Evolutionary conservation across 2,888 invertebrate species (phyloP), one percentile per base, ranked within the genome.

Genomic region (Philereme transversata): DNA sequence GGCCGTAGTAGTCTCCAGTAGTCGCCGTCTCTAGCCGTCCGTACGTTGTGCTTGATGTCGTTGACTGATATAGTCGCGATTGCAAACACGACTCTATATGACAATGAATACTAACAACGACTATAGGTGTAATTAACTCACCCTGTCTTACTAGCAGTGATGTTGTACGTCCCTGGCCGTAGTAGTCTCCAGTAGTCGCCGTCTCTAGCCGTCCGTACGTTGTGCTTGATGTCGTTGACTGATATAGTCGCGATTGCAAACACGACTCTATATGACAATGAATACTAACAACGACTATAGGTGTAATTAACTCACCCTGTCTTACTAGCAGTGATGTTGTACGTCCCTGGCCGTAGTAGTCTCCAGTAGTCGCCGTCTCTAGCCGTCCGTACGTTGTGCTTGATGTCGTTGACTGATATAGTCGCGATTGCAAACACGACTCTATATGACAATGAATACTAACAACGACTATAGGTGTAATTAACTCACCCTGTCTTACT

Each of bases 1-100:
- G 99, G 98, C 9, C 95, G 81, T 5, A 99, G 88, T 35, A 99
- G 87, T 36, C 98, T 94, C 97, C 98, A 99, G 87, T 96, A 99
- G 88, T 99, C 99, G 0, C 99, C 99, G 64, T 93, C 93, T 5
- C 81, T 81, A 0, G 96, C 95, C 0, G 96, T 93, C 43, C 89
- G 94, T 0, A 97, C 94, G 3, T 90, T 86, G 81, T 98, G n/a
- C n/a, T n/a, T n/a, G n/a, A n/a, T 95, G 1, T 96, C 97, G 68
- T 94, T 92, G 0, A 99, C 95, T 0, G 93, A 87, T 44, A 99
- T 94, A 10, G 94, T 95, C 0, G 97, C 98, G 75, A 95, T 94
- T 0, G 90, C 74, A 0, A 98, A 93, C 0, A 94, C 93, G 52
- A 95, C 94, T 0, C 97, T 64, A 96, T 96, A 50, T 96, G 95